These are phyloP conservation scores for Acropternis orthonyx DNA, from an alignment of 2,797 vertebrate genomes.

Conservation along the genomic window DNA sequence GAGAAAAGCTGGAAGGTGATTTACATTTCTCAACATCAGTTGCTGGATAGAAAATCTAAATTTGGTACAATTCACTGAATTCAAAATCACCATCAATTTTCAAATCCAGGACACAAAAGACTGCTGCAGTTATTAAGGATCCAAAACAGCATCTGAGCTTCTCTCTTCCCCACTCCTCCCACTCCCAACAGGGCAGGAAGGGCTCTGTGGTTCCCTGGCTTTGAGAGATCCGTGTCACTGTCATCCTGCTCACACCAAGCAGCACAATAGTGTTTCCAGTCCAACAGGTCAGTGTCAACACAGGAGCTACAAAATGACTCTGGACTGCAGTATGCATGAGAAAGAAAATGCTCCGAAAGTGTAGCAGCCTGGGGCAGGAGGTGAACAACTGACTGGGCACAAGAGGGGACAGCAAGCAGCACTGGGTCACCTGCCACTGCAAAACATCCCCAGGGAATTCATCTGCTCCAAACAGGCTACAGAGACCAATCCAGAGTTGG, in stretches of 20 bases:
- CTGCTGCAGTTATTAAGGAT: background rate
- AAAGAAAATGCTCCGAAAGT: background rate
- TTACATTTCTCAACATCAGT: background rate
- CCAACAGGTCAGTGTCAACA: background rate
- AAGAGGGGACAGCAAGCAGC: background rate
- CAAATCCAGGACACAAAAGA: background rate
- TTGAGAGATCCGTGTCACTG: accelerated
- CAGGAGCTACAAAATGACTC: background rate
- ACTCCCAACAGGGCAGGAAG: background rate
- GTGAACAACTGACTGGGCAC: background rate
- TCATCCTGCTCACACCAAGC: background rate
- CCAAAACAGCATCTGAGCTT: background rate
- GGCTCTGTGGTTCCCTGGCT: background rate
- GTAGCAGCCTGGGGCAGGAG: background rate
- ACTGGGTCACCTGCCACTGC: background rate
- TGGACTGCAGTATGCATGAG: background rate
- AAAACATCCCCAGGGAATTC: background rate
- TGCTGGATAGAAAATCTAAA: background rate
- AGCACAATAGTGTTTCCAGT: background rate
- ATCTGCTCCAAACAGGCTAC: background rate
- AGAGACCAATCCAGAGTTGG: background rate
- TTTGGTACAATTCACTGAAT: background rate
- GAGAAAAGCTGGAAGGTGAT: conserved; percentile 20
- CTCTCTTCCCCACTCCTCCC: background rate
- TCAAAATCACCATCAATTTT: background rate